Evolutionary conservation across 2,797 vertebrate genomes (phyloP).

Genomic region (Anguilla marmorata): DNA sequence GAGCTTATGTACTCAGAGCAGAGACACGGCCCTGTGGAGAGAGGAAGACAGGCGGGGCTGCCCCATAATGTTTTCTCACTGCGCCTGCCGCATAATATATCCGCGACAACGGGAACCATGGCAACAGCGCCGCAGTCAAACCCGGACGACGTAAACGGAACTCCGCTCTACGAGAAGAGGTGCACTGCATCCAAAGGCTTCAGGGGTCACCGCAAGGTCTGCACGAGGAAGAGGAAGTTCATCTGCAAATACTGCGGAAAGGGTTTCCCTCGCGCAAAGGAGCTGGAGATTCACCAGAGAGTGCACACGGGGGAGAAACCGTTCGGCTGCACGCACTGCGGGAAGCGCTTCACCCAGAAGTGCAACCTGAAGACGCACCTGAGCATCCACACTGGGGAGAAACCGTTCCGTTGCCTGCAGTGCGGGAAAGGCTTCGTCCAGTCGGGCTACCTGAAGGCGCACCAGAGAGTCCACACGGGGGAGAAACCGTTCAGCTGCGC

Average conservation of each 20-base stretch:
- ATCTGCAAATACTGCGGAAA: constrained; percentile 38
- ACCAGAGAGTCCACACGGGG: constrained; percentile 44
- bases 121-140: background rate
- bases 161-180: background rate
- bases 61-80: too few species aligned
- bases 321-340: constrained; percentile 35
- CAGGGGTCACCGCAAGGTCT: background rate
- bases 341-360: constrained; percentile 44
- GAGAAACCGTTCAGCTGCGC: constrained; percentile 45
- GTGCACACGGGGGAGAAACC: constrained; percentile 41
- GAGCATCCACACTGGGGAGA: constrained; percentile 56
- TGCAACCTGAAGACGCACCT: constrained; percentile 57
- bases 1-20: background rate
- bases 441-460: constrained; percentile 29
- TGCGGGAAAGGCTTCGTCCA: constrained; percentile 47
- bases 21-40: background rate
- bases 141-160: background rate
- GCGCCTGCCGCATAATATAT: background rate
- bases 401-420: constrained; percentile 43
- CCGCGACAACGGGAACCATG: background rate
- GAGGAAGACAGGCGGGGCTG: background rate
- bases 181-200: background rate
- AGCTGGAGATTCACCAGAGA: constrained; percentile 38
- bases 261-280: constrained; percentile 32
- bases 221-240: constrained; percentile 14